A percentile compares a stretch with the other conserved stretches of the same genome.
These are phyloP conservation scores for Lacerta viridis DNA, from an alignment of 2,797 vertebrate species.

Conservation along the genomic window DNA sequence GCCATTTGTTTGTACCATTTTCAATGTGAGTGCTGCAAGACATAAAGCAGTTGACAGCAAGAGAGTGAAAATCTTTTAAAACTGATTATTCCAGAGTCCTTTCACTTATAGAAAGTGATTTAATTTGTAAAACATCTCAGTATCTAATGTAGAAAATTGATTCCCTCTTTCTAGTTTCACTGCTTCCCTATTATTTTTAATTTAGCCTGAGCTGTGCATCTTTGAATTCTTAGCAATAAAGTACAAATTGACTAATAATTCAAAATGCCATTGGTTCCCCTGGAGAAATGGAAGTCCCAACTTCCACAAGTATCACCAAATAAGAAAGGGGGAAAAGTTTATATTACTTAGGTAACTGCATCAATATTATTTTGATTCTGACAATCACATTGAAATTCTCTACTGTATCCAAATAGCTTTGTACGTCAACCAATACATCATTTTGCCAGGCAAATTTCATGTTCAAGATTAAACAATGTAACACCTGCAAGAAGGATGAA, in stretches of 20 bases:
- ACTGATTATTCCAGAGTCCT: constrained; percentile 35
- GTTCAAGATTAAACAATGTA: neutral
- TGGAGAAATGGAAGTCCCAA: constrained; percentile 33
- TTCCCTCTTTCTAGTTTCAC: constrained; percentile 41
- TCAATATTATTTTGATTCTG: constrained; percentile 9
- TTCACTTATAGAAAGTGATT: constrained; percentile 49
- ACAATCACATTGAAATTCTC: constrained; percentile 31
- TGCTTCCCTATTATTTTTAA: constrained; percentile 20
- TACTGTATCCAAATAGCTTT: constrained; percentile 22
- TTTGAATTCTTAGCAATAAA: constrained; percentile 53
- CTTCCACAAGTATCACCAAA: constrained; percentile 10
- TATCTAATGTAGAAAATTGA: constrained; percentile 44
- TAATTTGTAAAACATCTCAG: constrained; percentile 47
- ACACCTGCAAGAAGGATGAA: constrained; percentile 30
- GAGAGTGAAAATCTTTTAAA: constrained; percentile 30
- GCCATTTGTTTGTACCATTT: constrained; percentile 45
- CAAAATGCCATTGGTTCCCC: constrained; percentile 31
- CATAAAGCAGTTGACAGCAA: constrained; percentile 43
- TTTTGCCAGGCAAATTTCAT: constrained; percentile 24
- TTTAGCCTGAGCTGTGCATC: constrained; percentile 24
- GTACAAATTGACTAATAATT: constrained; percentile 50
- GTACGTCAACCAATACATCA: neutral
- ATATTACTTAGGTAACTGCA: constrained; percentile 30
- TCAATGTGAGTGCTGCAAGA: constrained; percentile 43
- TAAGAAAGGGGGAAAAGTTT: constrained; percentile 2